Conservation (phyloP, 2,797 vertebrate genomes). For the Adelosebastes latens region DNA sequence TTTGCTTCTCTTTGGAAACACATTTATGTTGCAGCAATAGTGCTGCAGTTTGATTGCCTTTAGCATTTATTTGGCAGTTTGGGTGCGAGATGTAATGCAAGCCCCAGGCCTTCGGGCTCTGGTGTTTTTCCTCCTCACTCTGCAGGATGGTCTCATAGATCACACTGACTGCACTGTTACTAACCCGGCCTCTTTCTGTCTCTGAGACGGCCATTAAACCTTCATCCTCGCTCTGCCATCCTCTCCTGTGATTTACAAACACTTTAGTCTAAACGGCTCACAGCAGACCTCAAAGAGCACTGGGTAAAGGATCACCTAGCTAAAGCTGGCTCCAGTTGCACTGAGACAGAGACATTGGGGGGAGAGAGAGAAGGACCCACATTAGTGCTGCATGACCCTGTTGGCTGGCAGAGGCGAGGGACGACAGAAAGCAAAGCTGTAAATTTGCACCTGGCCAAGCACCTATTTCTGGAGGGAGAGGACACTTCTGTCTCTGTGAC, state of each 20-base stretch:
- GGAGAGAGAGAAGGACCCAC: background rate
- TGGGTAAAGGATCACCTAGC: slow-evolving; percentile 28
- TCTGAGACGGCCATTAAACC: slow-evolving; percentile 29
- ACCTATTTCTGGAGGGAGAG: slow-evolving; percentile 28
- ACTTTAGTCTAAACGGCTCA: slow-evolving; percentile 38
- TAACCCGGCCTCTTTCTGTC: slow-evolving; percentile 23
- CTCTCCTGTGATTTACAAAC: slow-evolving; percentile 52
- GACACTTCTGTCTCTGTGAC: slow-evolving; percentile 8
- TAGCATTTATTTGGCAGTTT: background rate
- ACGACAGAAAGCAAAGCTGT: slow-evolving; percentile 34
- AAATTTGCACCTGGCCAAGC: slow-evolving; percentile 20
- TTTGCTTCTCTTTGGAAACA: background rate
- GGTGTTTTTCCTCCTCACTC: background rate
- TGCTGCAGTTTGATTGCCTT: background rate
- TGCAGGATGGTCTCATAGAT: slow-evolving; percentile 33
- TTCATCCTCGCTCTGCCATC: slow-evolving; percentile 9
- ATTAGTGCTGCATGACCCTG: slow-evolving; percentile 46
- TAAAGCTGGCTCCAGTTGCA: slow-evolving; percentile 26
- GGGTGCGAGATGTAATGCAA: slow-evolving; percentile 22
- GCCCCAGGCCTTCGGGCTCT: slow-evolving; percentile 2
- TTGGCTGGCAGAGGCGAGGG: slow-evolving; percentile 22
- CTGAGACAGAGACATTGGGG: slow-evolving; percentile 10
- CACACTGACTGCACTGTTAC: slow-evolving; percentile 37
- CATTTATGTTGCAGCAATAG: background rate
- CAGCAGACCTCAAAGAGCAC: slow-evolving; percentile 30